Conservation (phyloP, 1,140 invertebrate genomes). For the Leptoteleia sp. region DNA sequence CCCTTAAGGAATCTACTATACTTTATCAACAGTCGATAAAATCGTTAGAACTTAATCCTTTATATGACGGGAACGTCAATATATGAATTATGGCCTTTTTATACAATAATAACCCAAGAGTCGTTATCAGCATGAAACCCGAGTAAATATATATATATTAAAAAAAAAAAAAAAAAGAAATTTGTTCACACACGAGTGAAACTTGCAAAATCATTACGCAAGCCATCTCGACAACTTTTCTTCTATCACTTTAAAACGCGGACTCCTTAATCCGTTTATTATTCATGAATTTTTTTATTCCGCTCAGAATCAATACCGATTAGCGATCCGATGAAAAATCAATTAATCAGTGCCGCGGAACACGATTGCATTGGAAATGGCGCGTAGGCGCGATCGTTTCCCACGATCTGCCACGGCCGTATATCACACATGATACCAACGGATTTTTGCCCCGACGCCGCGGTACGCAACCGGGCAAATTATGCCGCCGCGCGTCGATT, state of each 20-base stretch:
- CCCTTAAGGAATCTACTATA: too few species aligned
- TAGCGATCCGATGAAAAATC: conserved; percentile 63
- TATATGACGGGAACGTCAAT: too few species aligned
- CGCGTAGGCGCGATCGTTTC: conserved; percentile 70
- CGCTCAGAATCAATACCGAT: conserved; percentile 48
- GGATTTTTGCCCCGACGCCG: conserved; percentile 56
- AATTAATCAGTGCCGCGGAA: conserved; percentile 67
- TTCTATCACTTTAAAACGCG: neutral
- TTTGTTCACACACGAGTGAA: too few species aligned
- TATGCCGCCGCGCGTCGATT: conserved; percentile 58
- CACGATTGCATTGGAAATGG: conserved; percentile 62
- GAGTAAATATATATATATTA: too few species aligned
- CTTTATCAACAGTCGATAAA: too few species aligned
- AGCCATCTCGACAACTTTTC: too few species aligned
- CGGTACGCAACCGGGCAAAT: conserved; percentile 51
- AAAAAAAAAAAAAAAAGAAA: too few species aligned
- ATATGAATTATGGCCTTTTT: too few species aligned
- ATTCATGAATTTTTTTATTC: conserved; percentile 25
- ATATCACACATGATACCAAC: conserved; percentile 65
- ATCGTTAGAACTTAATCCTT: too few species aligned
- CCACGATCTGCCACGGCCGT: conserved; percentile 69
- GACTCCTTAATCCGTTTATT: neutral
- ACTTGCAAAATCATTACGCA: too few species aligned
- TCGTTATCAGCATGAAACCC: too few species aligned
- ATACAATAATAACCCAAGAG: too few species aligned